Conservation (phyloP, 2,113 vertebrate genomes). For the Tenebrosternarchus preto region DNA sequence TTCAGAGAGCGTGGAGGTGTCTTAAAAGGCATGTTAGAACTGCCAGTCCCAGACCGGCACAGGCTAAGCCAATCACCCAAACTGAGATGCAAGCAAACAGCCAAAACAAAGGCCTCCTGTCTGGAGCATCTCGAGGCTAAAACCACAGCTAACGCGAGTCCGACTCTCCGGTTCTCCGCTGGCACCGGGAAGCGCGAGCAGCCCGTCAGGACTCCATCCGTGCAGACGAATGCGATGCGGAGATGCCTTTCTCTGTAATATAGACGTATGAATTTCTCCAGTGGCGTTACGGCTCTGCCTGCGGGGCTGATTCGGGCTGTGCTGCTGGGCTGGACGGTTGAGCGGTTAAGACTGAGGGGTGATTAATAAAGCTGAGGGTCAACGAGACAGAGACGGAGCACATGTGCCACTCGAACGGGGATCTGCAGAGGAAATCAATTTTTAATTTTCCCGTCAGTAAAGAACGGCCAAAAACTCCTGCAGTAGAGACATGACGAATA, state of each 20-base stretch:
- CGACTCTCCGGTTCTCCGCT: not conserved
- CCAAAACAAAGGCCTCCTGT: not conserved
- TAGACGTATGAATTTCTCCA: conserved; percentile 25
- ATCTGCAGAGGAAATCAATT: conserved; percentile 64
- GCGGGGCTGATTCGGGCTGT: not conserved
- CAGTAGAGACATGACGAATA: conserved; percentile 61
- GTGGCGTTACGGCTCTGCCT: not conserved
- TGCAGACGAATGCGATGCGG: not conserved
- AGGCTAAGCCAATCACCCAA: conserved; percentile 1
- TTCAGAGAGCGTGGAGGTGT: conserved; percentile 24
- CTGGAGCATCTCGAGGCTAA: not conserved
- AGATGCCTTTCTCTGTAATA: not conserved
- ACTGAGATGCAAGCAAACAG: not conserved
- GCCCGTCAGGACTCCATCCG: not conserved
- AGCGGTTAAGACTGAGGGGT: conserved; percentile 36
- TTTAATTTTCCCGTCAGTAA: conserved; percentile 65
- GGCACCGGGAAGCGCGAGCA: not conserved
- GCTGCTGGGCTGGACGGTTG: conserved; percentile 33
- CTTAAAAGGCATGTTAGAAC: conserved; percentile 40
- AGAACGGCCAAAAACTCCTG: conserved; percentile 54
- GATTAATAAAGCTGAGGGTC: conserved; percentile 53
- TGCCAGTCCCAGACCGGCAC: conserved; percentile 20
- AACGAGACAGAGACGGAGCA: conserved; percentile 53
- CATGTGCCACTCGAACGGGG: conserved; percentile 28
- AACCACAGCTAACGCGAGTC: not conserved